Evolutionary conservation across 2,797 vertebrate species (phyloP).

Genomic region (Pseudopleuronectes americanus): DNA sequence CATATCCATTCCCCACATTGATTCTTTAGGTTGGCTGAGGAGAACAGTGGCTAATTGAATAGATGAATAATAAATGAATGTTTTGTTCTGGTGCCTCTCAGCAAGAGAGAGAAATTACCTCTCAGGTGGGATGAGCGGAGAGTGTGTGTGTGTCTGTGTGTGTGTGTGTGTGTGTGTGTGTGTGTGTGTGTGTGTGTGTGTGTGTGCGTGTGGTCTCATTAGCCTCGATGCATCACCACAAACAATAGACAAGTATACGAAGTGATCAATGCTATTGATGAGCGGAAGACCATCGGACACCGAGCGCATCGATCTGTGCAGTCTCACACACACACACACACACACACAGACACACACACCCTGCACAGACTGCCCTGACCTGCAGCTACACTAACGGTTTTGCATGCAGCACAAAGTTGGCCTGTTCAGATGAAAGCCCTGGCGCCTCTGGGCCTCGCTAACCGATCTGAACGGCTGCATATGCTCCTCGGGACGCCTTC

Average conservation of each 20-base stretch:
- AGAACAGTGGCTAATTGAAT: slow-evolving; percentile 80
- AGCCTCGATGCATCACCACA: slow-evolving; percentile 68
- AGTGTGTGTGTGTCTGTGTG: slow-evolving; percentile 29
- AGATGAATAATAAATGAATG: slow-evolving; percentile 84
- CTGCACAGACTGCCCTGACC: slow-evolving; percentile 49
- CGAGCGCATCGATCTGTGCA: slow-evolving; percentile 47
- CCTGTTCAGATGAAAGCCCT: slow-evolving; percentile 70
- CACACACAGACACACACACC: slow-evolving; percentile 18
- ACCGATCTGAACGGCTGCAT: slow-evolving; percentile 72
- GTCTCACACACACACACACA: slow-evolving; percentile 29
- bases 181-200: slow-evolving; percentile 31
- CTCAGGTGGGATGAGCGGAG: slow-evolving; percentile 70
- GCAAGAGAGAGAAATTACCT: slow-evolving; percentile 76
- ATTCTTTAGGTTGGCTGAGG: slow-evolving; percentile 82
- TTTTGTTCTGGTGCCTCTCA: slow-evolving; percentile 80
- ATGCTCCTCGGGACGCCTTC: slow-evolving; percentile 70
- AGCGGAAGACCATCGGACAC: slow-evolving; percentile 49
- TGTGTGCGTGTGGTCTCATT: slow-evolving; percentile 60
- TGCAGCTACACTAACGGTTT: slow-evolving; percentile 58
- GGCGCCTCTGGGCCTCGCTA: slow-evolving; percentile 75
- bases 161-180: slow-evolving; percentile 37
- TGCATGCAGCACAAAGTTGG: slow-evolving; percentile 60
- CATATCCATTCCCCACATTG: slow-evolving; percentile 71
- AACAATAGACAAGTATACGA: slow-evolving; percentile 58
- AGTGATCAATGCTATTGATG: slow-evolving; percentile 79